Evolutionary conservation across 2,888 invertebrate genomes (phyloP), one percentile per base, ranked within the genome.

Genomic region (Conistra vaccinii): DNA sequence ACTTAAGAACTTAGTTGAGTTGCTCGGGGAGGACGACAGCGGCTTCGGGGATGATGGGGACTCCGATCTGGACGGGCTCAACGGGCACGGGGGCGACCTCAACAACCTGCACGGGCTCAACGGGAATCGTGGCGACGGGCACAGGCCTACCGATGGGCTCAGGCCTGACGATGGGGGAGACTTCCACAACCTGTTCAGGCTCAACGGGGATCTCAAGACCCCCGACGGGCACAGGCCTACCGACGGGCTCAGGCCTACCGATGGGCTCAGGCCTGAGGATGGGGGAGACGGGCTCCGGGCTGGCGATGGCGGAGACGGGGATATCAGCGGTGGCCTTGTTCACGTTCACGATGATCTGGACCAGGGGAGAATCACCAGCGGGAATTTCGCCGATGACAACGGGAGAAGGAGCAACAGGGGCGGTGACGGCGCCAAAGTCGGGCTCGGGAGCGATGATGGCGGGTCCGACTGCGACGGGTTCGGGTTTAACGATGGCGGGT

Each of bases 291-390:
- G 81, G 71, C 48, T 70, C 80, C 10, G 65, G 74, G 23, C 2
- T 51, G 32, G 57, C 87, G 26, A 81, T 81, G 32, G 79, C 72
- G 69, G 69, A 60, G 32, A 77, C 85, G 42, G 76, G 76, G 66
- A 61, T 48, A 51, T 77, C 60, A 32, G 69, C 78, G 42, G 81
- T 84, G 32, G 86, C 83, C 73, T 87, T 77, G 76, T 87, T 87
- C 72, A 90, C 86, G 86, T 91, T 92, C 79, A 92, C 68, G 87
- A 92, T 88, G 85, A 92, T 90, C 86, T 91, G 90, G 58, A 91
- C 90, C 51, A 90, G 84, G 51, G 90, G 89, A 78, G 87, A 75
- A 68, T 66, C 0, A 58, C 70, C 82, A 17, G 57, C 35, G 17
- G 77, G 67, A 39, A 80, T 78, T 60, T 87, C 88, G 26, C 84